phyloP scores from a whole-genome alignment of 2,888 invertebrate genomes.

The Drosophila paramelanica region DNA sequence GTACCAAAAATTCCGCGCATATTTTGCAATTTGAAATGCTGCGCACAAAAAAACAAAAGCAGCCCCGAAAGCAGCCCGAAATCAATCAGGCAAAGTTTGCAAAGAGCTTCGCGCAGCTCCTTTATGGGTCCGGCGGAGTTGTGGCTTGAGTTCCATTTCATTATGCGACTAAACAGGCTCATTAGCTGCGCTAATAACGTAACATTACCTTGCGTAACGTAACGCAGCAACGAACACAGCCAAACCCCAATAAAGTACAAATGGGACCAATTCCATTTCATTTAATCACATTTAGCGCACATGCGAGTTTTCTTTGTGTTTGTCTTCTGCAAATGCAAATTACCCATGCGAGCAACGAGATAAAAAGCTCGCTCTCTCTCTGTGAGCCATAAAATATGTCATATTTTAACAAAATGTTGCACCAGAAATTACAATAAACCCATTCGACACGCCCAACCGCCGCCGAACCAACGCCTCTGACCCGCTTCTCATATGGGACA shows the following conservation, averaged over 20 bases:
- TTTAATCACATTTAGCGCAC: conserved; percentile 46
- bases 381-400: conserved; percentile 83
- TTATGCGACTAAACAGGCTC: conserved; percentile 55
- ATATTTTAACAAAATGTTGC: conserved; percentile 82
- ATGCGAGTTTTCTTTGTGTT: conserved; percentile 35
- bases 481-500: conserved; percentile 74
- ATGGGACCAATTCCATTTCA: conserved; percentile 83
- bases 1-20: conserved; percentile 74
- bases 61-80: conserved; percentile 13
- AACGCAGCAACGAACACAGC: conserved; percentile 22
- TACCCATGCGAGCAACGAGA: conserved; percentile 61
- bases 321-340: conserved; percentile 69
- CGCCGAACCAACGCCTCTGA: neutral
- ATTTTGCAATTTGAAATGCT: conserved; percentile 67
- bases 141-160: conserved; percentile 17
- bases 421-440: conserved; percentile 81
- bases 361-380: conserved; percentile 64
- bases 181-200: conserved; percentile 27
- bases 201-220: conserved; percentile 4
- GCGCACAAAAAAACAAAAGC: conserved; percentile 13
- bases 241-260: conserved; percentile 82
- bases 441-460: conserved; percentile 71
- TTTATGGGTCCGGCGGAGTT: too few relatives aligned
- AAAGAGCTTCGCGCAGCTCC: neutral
- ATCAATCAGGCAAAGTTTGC: conserved; percentile 47